Conservation (phyloP, 2,888 invertebrate genomes). For the Coelinius sp. region DNA sequence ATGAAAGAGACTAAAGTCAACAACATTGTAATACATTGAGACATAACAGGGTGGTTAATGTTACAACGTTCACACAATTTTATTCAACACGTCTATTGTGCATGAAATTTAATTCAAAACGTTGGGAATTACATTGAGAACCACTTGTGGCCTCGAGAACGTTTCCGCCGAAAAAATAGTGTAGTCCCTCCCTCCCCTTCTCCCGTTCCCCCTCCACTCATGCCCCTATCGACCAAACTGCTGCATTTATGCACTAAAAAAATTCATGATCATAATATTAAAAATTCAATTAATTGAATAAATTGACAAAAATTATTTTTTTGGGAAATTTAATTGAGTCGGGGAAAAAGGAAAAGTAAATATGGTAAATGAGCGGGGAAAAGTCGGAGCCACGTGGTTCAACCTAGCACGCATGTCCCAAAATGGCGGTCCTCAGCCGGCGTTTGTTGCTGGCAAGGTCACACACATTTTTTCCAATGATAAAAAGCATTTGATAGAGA, state of each 20-base stretch:
- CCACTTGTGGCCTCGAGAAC: constrained; percentile 60
- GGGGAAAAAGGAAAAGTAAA: neutral
- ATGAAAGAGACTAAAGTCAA: neutral
- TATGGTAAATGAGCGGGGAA: constrained; percentile 17
- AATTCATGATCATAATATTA: neutral
- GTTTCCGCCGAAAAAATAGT: constrained; percentile 59
- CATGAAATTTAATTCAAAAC: neutral
- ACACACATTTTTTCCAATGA: constrained; percentile 35
- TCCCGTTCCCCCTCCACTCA: neutral
- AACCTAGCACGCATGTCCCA: constrained; percentile 56
- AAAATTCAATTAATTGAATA: too few relatives aligned
- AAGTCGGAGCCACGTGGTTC: constrained; percentile 58
- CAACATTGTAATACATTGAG: constrained; percentile 48
- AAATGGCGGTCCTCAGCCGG: constrained; percentile 61
- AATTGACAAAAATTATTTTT: neutral
- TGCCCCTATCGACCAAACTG: constrained; percentile 28
- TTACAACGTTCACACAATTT: constrained; percentile 13
- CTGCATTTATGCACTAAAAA: neutral
- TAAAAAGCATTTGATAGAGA: constrained; percentile 35
- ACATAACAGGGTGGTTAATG: constrained; percentile 42
- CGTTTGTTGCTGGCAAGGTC: constrained; percentile 44
- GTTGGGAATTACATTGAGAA: constrained; percentile 43
- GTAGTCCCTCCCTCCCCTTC: constrained; percentile 38
- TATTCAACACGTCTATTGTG: constrained; percentile 2
- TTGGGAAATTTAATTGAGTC: neutral